Conservation (phyloP, 2,888 invertebrate genomes). For the Pseudococcus viburni region DNA sequence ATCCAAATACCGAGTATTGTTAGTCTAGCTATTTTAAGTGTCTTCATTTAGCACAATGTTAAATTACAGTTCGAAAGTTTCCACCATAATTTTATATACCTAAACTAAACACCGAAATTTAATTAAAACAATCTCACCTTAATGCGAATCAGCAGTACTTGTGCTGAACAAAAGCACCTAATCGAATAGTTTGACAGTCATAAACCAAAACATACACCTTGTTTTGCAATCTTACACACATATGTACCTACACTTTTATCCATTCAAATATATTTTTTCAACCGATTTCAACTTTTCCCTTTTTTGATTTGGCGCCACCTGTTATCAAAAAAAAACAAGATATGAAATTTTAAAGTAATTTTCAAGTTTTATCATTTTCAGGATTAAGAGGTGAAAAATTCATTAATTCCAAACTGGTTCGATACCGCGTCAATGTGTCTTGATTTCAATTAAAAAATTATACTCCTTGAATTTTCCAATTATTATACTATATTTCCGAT, state of each 20-base stretch:
- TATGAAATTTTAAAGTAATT: neutral
- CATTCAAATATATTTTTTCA: neutral
- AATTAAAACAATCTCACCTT: conserved; percentile 34
- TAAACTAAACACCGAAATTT: conserved; percentile 36
- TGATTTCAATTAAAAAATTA: conserved; percentile 2
- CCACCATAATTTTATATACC: conserved; percentile 23
- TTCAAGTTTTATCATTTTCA: neutral
- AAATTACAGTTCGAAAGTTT: conserved; percentile 47
- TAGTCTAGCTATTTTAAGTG: conserved; percentile 41
- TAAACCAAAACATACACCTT: neutral
- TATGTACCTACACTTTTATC: too few relatives aligned
- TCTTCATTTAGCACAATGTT: conserved; percentile 44
- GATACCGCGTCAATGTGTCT: neutral
- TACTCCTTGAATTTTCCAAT: too few relatives aligned
- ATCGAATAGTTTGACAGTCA: conserved; percentile 1
- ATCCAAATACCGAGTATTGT: conserved; percentile 12
- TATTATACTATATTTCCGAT: too few relatives aligned
- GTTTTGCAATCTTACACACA: neutral
- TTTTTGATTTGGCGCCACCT: neutral
- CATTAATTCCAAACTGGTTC: conserved; percentile 33
- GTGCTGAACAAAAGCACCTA: conserved; percentile 10
- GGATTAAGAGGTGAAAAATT: neutral
- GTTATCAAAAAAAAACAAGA: neutral
- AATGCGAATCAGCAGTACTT: conserved; percentile 37
- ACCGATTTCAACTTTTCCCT: neutral